These are phyloP conservation scores for Oreochromis grahami DNA, from an alignment of 2,797 vertebrate genomes.

Conservation along the genomic window DNA sequence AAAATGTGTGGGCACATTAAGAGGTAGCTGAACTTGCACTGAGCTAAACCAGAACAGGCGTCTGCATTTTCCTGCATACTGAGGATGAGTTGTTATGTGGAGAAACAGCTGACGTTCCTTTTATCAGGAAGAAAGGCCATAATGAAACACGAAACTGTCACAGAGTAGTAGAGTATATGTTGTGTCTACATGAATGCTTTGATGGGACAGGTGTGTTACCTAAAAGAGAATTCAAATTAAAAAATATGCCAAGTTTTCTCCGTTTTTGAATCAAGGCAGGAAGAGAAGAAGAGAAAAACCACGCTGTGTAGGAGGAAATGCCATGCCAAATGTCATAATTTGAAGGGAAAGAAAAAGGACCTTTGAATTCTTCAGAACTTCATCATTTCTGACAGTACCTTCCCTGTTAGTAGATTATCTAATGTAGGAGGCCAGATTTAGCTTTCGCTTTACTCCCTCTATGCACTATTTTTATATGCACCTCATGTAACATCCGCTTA, in stretches of 20 bases:
- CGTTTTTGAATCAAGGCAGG: background rate
- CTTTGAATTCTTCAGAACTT: background rate
- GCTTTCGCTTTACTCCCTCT: background rate
- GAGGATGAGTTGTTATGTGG: background rate
- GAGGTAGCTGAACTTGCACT: background rate
- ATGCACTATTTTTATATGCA: constrained; percentile 30
- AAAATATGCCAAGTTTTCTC: background rate
- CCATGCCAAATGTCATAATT: background rate
- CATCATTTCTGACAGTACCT: background rate
- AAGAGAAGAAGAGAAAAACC: background rate
- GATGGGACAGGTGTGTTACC: constrained; percentile 27
- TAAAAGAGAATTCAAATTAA: background rate
- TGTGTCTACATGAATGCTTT: constrained; percentile 32
- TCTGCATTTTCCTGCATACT: constrained; percentile 28
- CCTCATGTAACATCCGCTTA: constrained; percentile 19
- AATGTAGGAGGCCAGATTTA: constrained; percentile 6
- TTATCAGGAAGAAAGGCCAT: constrained; percentile 15
- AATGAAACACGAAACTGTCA: constrained; percentile 43
- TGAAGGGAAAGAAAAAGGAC: background rate
- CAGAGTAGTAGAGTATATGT: constrained; percentile 16
- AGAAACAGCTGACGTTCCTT: constrained; percentile 34
- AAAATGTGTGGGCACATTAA: constrained; percentile 17
- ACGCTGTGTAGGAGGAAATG: background rate
- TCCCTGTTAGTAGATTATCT: constrained; percentile 8
- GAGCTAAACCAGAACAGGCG: constrained; percentile 31